Evolutionary conservation across 2,797 vertebrate genomes (phyloP).

Genomic region (Dendrocincla tyrannina): DNA sequence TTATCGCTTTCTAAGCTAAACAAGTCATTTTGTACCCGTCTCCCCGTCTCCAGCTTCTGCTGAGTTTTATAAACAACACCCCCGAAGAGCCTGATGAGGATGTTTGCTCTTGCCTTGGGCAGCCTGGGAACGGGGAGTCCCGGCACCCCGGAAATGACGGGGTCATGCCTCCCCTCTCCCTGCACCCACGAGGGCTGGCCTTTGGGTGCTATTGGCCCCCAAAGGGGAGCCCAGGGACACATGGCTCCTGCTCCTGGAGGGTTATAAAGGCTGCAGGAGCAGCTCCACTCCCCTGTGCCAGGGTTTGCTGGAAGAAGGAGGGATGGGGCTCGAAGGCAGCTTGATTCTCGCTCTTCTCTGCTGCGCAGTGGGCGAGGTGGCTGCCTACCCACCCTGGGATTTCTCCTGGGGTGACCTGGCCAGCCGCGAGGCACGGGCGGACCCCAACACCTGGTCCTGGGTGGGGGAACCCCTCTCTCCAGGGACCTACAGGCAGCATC

Average conservation of each 20-base stretch:
- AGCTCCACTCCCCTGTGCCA: rapidly evolving
- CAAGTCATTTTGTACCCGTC: constrained; percentile 33
- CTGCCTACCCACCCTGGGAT: constrained; percentile 6
- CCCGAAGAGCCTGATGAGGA: constrained; percentile 9
- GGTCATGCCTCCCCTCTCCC: neutral
- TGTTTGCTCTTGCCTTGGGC: neutral
- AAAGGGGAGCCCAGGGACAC: neutral
- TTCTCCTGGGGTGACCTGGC: neutral
- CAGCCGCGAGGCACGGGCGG: neutral
- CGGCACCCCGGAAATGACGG: neutral
- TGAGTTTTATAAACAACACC: constrained; percentile 37
- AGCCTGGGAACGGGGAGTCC: neutral
- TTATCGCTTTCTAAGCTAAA: constrained; percentile 41
- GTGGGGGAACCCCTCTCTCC: neutral
- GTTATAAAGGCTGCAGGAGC: constrained; percentile 1
- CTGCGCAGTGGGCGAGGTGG: rapidly evolving
- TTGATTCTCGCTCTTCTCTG: neutral
- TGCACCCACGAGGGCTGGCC: neutral
- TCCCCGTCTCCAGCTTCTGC: constrained; percentile 22
- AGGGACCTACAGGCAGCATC: neutral
- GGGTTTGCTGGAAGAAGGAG: neutral
- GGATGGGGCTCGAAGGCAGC: neutral
- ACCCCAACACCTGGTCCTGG: neutral
- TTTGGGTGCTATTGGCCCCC: neutral
- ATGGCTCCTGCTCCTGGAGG: neutral